Evolutionary conservation across 2,888 invertebrate species (phyloP).

Genomic region (Uloborus plumipes): DNA sequence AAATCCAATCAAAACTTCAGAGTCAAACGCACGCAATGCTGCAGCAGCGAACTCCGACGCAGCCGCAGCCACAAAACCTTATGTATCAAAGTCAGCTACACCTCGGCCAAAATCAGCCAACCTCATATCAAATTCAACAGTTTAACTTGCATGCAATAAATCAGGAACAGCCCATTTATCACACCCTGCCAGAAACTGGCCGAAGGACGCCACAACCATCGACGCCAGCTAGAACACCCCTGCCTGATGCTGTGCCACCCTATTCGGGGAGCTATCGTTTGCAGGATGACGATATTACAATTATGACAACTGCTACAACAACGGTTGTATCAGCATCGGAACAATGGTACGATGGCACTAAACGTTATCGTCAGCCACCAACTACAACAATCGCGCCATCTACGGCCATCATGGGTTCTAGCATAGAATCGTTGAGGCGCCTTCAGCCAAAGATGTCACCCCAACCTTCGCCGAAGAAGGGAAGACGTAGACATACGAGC

Average conservation of each 20-base stretch:
- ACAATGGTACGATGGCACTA: constrained; percentile 23
- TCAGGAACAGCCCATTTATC: constrained; percentile 27
- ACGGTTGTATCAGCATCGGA: constrained; percentile 57
- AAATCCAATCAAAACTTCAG: background rate
- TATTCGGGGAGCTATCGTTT: constrained; percentile 28
- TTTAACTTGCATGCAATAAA: background rate
- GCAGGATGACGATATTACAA: constrained; percentile 54
- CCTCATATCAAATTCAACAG: constrained; percentile 16
- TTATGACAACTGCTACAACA: constrained; percentile 62
- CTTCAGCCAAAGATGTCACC: constrained; percentile 69
- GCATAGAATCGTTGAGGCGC: constrained; percentile 34
- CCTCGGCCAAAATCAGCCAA: background rate
- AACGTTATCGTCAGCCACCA: constrained; percentile 5
- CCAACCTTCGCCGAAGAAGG: constrained; percentile 70
- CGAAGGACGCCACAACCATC: constrained; percentile 9
- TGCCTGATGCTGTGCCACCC: constrained; percentile 41
- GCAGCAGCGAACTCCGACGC: constrained; percentile 2
- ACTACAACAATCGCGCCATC: constrained; percentile 54
- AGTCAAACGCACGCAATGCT: constrained; percentile 13
- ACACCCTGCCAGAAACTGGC: constrained; percentile 10
- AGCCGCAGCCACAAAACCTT: background rate
- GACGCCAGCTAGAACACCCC: constrained; percentile 26
- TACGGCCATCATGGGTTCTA: constrained; percentile 14
- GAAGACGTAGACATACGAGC: constrained; percentile 74
- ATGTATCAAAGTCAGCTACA: constrained; percentile 10